Conservation (phyloP, 2,888 invertebrate genomes). For the Xestia xanthographa region DNA sequence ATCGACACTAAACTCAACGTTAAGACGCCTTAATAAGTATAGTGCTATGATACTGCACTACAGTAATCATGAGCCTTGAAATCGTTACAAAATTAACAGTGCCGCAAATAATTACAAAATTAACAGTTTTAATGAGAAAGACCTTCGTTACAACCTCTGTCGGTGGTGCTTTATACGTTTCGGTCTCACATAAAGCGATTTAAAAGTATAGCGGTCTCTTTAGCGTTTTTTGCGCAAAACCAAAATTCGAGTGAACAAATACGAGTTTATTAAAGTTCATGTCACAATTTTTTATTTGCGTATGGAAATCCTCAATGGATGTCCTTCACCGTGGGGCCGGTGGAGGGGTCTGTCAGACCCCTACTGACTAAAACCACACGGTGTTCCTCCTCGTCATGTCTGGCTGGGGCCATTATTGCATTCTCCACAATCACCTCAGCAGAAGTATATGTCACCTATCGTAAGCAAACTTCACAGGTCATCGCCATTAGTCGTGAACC, state of each 20-base stretch:
- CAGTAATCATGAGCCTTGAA: not conserved
- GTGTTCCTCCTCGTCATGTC: not conserved
- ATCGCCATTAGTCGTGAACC: constrained; percentile 28
- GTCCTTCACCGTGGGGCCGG: not conserved
- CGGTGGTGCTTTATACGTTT: not conserved
- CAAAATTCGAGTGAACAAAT: not conserved
- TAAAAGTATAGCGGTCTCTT: not conserved
- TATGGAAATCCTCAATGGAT: not conserved
- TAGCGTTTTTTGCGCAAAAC: not conserved
- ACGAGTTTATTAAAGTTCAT: not conserved
- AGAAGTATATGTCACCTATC: not conserved
- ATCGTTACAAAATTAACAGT: constrained; percentile 4
- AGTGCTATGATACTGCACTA: not conserved
- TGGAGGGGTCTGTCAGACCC: not conserved
- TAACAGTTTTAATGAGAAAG: constrained; percentile 24
- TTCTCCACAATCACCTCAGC: not conserved
- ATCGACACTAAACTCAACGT: not conserved
- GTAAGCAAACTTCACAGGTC: constrained; percentile 17
- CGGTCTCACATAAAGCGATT: constrained; percentile 15
- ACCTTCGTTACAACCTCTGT: not conserved
- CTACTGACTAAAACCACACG: not conserved
- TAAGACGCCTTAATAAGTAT: not conserved
- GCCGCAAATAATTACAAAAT: not conserved
- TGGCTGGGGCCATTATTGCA: not conserved
- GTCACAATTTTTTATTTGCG: not conserved